Evolutionary conservation across 2,888 invertebrate genomes (phyloP), one percentile per base, ranked within the genome.

Genomic region (Branchellion lobata): DNA sequence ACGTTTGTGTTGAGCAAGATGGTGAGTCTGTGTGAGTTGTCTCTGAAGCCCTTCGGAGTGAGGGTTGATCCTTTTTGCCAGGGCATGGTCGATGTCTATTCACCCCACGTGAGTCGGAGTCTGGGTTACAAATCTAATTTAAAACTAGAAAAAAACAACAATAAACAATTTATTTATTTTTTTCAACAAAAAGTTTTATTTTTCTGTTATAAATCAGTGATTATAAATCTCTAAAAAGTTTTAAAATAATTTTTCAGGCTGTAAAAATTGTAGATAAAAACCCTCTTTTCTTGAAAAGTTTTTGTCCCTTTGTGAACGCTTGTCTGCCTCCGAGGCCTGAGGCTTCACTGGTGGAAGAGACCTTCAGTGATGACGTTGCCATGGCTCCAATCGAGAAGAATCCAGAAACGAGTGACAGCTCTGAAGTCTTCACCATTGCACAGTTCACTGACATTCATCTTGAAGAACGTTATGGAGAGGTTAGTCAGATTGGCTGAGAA

Each of bases 31-130:
- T 79, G 79, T 24, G 11, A 72, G 14, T 21, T 36, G 24, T 0
- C 73, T 27, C 18, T 53, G 33, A 21, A 29, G 0, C 40, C 74
- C 21, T 1, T 3, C n/a, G 79, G 75, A 0, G n/a, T 29, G 8
- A 57, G 51, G 36, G 75, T 36, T 1, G 65, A 79, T 21, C 68
- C 74, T n/a, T 65, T 80, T 18, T 81, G 81, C 34, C 11, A 36
- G 11, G 81, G 81, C 21, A 84, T 88, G 86, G 47, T 81, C 29
- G 74, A 79, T 21, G 36, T 76, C 1, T 85, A 75, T 24, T 79
- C 57, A 33, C 81, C 81, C 0, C 81, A 81, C 53, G 81, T 81
- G 29, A 79, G 79, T 75, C 11, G 27, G 34, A 29, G 31, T 31
- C 29, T n/a, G 0, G 21, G 40, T 1, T 36, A 40, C 5, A 40